Conservation (phyloP, 2,888 invertebrate genomes). For the Chrysotoxum bicinctum region DNA sequence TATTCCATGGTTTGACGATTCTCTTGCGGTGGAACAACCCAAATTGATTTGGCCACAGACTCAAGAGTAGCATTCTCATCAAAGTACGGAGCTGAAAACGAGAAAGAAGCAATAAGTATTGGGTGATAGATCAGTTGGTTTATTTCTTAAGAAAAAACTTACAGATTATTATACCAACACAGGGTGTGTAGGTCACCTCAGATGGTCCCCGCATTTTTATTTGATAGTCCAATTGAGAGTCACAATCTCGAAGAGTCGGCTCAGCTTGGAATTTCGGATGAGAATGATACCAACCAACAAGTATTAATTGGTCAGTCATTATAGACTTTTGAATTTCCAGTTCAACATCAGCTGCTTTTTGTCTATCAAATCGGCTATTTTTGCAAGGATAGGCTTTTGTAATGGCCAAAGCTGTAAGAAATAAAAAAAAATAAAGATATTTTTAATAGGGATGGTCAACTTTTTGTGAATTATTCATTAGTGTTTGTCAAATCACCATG, state of each 20-base stretch:
- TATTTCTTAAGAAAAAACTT: constrained; percentile 80
- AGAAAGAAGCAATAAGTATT: background rate
- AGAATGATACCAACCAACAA: constrained; percentile 98
- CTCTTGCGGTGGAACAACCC: constrained; percentile 98
- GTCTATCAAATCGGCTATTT: constrained; percentile 89
- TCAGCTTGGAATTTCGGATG: constrained; percentile 94
- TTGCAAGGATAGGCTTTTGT: constrained; percentile 95
- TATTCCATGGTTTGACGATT: constrained; percentile 93
- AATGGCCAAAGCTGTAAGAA: constrained; percentile 89
- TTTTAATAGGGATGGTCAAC: too few species aligned
- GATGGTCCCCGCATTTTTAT: constrained; percentile 95
- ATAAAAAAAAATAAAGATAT: background rate
- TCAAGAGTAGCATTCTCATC: constrained; percentile 90
- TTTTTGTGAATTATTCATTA: too few species aligned
- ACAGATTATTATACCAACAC: constrained; percentile 96
- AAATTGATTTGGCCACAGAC: constrained; percentile 92
- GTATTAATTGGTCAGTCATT: constrained; percentile 89
- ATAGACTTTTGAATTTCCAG: constrained; percentile 91
- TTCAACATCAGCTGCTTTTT: constrained; percentile 89
- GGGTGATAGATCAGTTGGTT: background rate
- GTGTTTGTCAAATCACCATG: too few species aligned
- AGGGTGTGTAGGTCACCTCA: constrained; percentile 96
- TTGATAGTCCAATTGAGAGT: constrained; percentile 96
- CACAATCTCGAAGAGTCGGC: constrained; percentile 93
- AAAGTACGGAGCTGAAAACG: constrained; percentile 89